phyloP scores from a whole-genome alignment of 2,888 invertebrate species.

The Drosophila anceps region DNA sequence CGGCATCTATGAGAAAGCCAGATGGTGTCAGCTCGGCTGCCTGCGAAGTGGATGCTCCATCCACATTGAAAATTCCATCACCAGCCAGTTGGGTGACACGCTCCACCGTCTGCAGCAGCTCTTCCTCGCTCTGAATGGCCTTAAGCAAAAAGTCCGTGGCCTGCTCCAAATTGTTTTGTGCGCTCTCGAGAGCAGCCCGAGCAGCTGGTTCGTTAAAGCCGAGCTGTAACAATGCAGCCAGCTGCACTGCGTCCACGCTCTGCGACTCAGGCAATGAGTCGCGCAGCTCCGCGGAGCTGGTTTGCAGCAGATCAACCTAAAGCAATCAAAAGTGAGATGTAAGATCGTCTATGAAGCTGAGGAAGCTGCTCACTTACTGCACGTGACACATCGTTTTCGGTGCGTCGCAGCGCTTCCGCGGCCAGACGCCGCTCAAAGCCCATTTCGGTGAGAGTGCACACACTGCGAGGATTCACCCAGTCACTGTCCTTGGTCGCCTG shows the following conservation, averaged over 20 bases:
- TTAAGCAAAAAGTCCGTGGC: slow-evolving; percentile 88
- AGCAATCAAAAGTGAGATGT: neutral
- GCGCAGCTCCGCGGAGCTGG: slow-evolving; percentile 65
- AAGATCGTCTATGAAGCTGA: slow-evolving; percentile 42
- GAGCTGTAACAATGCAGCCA: slow-evolving; percentile 85
- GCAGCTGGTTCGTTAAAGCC: slow-evolving; percentile 88
- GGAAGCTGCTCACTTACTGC: slow-evolving; percentile 87
- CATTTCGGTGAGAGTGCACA: slow-evolving; percentile 88
- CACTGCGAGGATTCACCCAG: slow-evolving; percentile 85
- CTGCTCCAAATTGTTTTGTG: slow-evolving; percentile 86
- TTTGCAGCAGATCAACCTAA: slow-evolving; percentile 82
- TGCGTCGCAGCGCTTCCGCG: slow-evolving; percentile 87
- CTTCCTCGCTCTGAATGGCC: slow-evolving; percentile 74
- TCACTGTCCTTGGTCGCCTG: slow-evolving; percentile 50
- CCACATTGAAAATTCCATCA: slow-evolving; percentile 78
- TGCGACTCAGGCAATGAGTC: slow-evolving; percentile 49
- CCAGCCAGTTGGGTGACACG: slow-evolving; percentile 80
- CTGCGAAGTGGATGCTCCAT: slow-evolving; percentile 56
- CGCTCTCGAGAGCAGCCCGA: slow-evolving; percentile 86
- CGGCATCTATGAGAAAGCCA: slow-evolving; percentile 53
- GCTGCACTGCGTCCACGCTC: slow-evolving; percentile 57
- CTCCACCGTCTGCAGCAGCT: slow-evolving; percentile 77
- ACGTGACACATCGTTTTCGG: slow-evolving; percentile 89
- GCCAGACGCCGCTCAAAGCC: slow-evolving; percentile 89
- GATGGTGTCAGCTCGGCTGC: slow-evolving; percentile 28